These are phyloP conservation scores for Eidolon dupreanum DNA, from an alignment of 2,797 vertebrate species.

Conservation along the genomic window DNA sequence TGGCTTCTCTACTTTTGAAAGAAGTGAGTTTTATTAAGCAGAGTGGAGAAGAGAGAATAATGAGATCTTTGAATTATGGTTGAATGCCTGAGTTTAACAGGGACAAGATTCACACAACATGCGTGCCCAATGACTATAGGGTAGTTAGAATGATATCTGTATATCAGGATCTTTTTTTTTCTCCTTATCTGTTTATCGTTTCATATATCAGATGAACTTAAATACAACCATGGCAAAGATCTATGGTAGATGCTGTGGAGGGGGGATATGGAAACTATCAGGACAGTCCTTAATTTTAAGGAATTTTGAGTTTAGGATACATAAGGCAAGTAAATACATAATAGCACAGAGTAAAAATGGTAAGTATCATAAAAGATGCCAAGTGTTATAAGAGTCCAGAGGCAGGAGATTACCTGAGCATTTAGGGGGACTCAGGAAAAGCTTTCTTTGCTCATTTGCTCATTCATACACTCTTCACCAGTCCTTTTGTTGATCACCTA, in stretches of 20 bases:
- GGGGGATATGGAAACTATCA: neutral
- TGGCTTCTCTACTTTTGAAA: neutral
- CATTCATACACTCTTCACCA: constrained; percentile 37
- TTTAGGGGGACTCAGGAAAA: constrained; percentile 24
- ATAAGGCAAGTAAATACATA: constrained; percentile 20
- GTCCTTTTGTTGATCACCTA: constrained; percentile 58
- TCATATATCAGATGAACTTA: neutral
- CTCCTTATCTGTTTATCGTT: neutral
- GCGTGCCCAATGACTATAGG: neutral
- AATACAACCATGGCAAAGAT: neutral
- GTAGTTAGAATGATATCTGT: neutral
- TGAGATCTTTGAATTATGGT: neutral
- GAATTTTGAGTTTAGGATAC: neutral
- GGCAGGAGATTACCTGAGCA: constrained; percentile 10
- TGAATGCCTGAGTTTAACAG: neutral
- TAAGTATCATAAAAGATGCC: neutral
- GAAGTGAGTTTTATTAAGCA: neutral
- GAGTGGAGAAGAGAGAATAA: neutral
- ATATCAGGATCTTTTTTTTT: neutral
- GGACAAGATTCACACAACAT: neutral
- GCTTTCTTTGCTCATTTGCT: constrained; percentile 35
- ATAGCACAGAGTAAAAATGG: neutral
- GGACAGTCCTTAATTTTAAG: constrained; percentile 44
- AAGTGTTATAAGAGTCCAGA: constrained; percentile 23
- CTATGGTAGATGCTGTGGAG: neutral